Conservation (phyloP, 23 tunicate species). For the Halocynthia aurantium region DNA sequence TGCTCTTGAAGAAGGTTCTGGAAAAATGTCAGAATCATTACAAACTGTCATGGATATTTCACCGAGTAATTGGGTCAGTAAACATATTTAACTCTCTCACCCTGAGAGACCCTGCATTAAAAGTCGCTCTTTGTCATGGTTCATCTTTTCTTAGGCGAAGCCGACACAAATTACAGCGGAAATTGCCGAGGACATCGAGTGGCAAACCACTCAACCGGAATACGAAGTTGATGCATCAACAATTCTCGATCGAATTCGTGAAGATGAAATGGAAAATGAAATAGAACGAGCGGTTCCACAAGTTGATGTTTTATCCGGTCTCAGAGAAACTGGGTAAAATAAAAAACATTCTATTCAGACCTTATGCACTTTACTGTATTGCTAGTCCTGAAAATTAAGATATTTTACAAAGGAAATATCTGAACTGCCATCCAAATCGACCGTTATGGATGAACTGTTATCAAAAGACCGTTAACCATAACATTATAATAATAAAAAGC, state of each 20-base stretch:
- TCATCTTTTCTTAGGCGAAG: conserved; percentile 28
- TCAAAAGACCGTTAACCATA: no score
- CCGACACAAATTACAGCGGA: conserved; percentile 69
- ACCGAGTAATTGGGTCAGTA: conserved; percentile 47
- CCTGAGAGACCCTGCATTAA: no score
- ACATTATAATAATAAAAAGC: no score
- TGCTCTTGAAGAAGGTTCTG: conserved; percentile 97
- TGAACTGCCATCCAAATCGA: no score
- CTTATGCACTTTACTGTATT: no score
- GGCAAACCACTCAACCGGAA: conserved; percentile 53
- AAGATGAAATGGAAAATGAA: conserved; percentile 84
- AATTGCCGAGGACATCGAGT: conserved; percentile 26
- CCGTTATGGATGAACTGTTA: no score
- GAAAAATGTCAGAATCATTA: conserved; percentile 84
- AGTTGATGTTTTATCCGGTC: conserved; percentile 74
- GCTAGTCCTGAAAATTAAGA: no score
- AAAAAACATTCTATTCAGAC: not conserved
- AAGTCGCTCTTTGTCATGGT: not conserved
- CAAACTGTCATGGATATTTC: conserved; percentile 55
- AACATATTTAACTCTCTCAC: no score
- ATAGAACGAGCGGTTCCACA: conserved; percentile 54
- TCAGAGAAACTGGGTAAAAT: conserved; percentile 81
- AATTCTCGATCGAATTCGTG: conserved; percentile 82
- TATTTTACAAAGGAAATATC: no score
- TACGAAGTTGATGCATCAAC: conserved; percentile 79